phyloP scores from a whole-genome alignment of 2,797 vertebrate species.

The Malacoctenus gilli region DNA sequence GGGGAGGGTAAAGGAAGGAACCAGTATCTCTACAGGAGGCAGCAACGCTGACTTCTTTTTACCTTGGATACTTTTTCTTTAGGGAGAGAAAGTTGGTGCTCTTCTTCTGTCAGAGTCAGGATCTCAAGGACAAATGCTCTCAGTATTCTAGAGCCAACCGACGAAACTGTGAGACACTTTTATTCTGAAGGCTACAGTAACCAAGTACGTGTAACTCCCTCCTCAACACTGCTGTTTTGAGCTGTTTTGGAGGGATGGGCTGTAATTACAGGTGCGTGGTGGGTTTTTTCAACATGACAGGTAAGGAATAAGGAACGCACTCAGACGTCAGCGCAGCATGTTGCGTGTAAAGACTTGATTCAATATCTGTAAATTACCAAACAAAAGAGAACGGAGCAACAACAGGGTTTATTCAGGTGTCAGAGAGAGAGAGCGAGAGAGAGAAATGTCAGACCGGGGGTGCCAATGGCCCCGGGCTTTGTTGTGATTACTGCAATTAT shows the following conservation, averaged over 20 bases:
- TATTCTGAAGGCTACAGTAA: no score
- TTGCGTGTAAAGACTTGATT: conserved; percentile 34
- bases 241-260: conserved; percentile 25
- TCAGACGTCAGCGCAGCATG: not conserved
- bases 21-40: conserved; percentile 22
- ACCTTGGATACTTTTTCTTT: no score
- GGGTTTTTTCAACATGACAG: conserved; percentile 13
- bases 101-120: no score
- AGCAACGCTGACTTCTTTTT: no score
- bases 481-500: conserved; percentile 68
- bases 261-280: conserved; percentile 45
- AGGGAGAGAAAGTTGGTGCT: no score
- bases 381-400: conserved; percentile 40
- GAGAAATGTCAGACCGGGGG: conserved; percentile 34
- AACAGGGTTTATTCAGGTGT: conserved; percentile 38
- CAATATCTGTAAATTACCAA: conserved; percentile 20
- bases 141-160: no score
- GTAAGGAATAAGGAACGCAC: conserved; percentile 5
- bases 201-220: no score
- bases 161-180: no score
- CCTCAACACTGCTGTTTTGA: not conserved
- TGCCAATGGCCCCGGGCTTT: conserved; percentile 52
- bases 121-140: no score
- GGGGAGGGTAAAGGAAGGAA: conserved; percentile 17
- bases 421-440: conserved; percentile 21